Conservation (phyloP, 2,113 vertebrate genomes). For the Camelus dromedarius region DNA sequence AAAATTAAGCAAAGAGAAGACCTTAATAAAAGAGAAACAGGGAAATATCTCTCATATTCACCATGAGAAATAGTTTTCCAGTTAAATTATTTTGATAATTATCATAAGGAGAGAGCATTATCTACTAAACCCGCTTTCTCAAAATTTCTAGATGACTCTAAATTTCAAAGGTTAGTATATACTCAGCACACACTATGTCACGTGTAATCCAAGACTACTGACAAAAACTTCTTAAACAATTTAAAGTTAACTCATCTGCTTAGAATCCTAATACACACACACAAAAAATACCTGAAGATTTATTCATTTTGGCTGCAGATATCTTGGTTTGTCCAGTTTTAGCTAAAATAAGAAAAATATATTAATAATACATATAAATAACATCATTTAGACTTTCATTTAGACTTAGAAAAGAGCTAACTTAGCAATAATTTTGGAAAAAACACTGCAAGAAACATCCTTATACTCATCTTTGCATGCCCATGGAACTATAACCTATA, state of each 20-base stretch:
- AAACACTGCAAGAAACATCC: not conserved
- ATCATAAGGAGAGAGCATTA: not conserved
- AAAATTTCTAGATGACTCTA: not conserved
- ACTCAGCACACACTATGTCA: not conserved
- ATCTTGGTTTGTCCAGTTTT: conserved; percentile 72
- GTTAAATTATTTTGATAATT: conserved; percentile 43
- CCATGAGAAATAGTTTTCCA: conserved; percentile 31
- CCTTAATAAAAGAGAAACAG: not conserved
- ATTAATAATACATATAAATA: conserved; percentile 54
- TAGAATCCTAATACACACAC: not conserved
- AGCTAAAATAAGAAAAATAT: conserved; percentile 58
- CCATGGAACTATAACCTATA: not conserved
- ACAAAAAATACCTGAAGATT: conserved; percentile 66
- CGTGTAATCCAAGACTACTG: conserved; percentile 38
- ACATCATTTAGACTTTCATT: not conserved
- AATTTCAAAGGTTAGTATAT: conserved; percentile 10
- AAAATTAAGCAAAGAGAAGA: not conserved
- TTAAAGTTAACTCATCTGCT: not conserved
- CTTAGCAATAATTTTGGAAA: conserved; percentile 33
- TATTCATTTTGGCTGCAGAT: conserved; percentile 63
- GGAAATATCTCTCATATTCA: not conserved
- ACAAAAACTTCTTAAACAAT: not conserved
- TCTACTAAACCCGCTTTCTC: not conserved
- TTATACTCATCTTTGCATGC: not conserved
- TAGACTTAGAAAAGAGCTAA: conserved; percentile 38